Percentiles rank a stretch among this genome's conserved stretches.
Evolutionary conservation across 2,113 vertebrate genomes (phyloP).

Genomic region (Leucoraja erinaceus): DNA sequence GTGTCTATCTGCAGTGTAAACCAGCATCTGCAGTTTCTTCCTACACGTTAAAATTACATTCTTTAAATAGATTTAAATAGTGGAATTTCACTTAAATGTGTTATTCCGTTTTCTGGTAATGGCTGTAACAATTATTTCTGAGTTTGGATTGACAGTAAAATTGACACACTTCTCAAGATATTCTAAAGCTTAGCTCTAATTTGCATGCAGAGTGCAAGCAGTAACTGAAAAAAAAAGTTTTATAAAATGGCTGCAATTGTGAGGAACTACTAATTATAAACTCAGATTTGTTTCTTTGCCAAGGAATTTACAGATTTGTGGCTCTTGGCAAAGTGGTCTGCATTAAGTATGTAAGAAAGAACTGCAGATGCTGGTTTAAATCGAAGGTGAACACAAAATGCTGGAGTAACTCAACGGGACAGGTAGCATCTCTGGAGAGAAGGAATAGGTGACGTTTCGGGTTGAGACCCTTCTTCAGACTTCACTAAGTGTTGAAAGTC

Average conservation of each 20-base stretch:
- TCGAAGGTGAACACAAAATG: no score
- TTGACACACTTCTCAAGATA: background rate
- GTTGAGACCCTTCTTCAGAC: no score
- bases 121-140: background rate
- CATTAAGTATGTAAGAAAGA: background rate
- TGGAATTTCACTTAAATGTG: background rate
- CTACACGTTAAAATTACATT: background rate
- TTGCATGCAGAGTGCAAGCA: background rate
- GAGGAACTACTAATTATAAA: background rate
- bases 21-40: no score
- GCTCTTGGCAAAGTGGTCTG: background rate
- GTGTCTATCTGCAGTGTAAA: no score
- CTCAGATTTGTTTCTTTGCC: background rate
- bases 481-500: no score
- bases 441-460: no score
- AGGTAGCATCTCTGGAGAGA: no score
- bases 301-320: background rate
- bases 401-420: no score
- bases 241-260: background rate
- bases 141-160: background rate
- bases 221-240: background rate
- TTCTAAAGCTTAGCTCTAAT: background rate
- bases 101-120: background rate
- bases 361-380: no score
- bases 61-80: background rate